Evolutionary conservation across 2,113 vertebrate species (phyloP), one percentile per base, ranked within the genome.

Genomic region (Australoheros scitulus): DNA sequence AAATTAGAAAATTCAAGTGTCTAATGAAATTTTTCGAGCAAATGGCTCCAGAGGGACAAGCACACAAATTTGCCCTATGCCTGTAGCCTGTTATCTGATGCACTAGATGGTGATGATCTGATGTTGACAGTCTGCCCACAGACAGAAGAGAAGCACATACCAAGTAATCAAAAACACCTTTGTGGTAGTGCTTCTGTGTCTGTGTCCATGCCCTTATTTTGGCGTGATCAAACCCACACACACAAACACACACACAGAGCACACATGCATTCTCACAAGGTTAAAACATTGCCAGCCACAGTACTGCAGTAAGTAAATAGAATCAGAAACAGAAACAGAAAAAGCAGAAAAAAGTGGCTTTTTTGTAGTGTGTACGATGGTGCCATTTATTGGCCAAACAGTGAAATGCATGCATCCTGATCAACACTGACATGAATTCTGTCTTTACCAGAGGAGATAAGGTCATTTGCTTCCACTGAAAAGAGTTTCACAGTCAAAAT

Each of bases 401-500:
- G 2, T 72, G 26, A 81, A 4, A 50, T 52, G 26, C 41, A 47
- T 77, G 17, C 58, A 78, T 78, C 6, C 18, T 22, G 5, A 52
- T 6, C 1, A 50, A 50, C 15, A 70, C 1, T 72, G 52, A 72
- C 26, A 74, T 3, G 9, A 34, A 7, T 22, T 50, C 38, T 96
- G n/a, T 91, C 29, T 88, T 77, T 15, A 43, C 29, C 90, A 99
- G 98, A 99, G 95, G 88, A 96, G 77, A 96, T 96, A 1, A 95
- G 97, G 87, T 97, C 97, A 3, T 95, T 94, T 77, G 95, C 95
- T 0, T 95, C 97, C 83, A 92, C 86, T 0, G 97, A 99, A 94
- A 97, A 95, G 70, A 97, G 87, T 92, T 97, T 99, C 92, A 97
- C 97, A 0, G 34, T 97, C 80, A 98, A 97, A 95, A 96, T 98